Percentiles rank a stretch among this genome's conserved stretches.
Conservation (phyloP, 2,113 vertebrate genomes). For the Struthidea cinerea region DNA sequence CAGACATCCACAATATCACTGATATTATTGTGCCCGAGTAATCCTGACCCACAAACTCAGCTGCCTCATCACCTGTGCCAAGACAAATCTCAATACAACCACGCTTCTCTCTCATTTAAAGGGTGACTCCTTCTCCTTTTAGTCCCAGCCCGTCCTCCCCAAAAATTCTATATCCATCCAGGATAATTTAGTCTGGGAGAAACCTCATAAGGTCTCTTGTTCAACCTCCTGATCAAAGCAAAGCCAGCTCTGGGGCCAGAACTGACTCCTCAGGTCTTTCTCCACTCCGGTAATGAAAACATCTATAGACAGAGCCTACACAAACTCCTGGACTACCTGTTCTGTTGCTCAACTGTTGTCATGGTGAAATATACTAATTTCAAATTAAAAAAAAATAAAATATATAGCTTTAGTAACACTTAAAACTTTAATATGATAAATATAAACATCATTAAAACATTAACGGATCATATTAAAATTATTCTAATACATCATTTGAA, state of each 20-base stretch:
- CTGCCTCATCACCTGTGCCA: not conserved
- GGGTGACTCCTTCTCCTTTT: not conserved
- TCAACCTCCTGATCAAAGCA: not conserved
- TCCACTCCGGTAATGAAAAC: not conserved
- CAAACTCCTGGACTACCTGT: not conserved
- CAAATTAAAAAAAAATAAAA: not conserved
- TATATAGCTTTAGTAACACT: not conserved
- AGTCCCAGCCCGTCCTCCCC: not conserved
- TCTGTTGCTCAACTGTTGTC: not conserved
- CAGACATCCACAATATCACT: not conserved
- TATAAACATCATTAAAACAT: not conserved
- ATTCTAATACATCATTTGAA: not conserved
- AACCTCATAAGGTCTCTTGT: not conserved
- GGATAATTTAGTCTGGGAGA: not conserved
- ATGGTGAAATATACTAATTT: not conserved
- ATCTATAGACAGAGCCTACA: not conserved
- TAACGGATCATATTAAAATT: not conserved
- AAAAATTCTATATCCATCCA: not conserved
- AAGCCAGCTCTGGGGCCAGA: not conserved
- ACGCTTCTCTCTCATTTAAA: fast-evolving
- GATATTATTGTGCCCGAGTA: not conserved
- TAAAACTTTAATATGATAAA: not conserved
- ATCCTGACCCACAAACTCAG: not conserved
- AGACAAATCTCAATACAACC: not conserved
- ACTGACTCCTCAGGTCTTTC: not conserved